Base-by-base conservation (phyloP, 2,888 invertebrate species). In the Himalopsyche anomala region DNA sequence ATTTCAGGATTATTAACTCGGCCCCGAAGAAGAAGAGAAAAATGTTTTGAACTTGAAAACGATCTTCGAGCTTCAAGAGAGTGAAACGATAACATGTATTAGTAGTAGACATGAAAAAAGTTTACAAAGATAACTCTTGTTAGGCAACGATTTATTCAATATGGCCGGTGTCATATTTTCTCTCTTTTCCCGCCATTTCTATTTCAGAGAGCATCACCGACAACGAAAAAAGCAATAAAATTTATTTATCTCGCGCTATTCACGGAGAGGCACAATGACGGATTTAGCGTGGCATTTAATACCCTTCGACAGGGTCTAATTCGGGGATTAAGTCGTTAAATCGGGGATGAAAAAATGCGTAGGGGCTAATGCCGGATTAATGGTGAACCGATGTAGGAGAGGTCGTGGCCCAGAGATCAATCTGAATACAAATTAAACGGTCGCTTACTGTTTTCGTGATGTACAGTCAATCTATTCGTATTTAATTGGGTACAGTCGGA, bases 181-280 rank as follows among this genome's bases (percentile, higher is more conserved):
- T 62, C 15, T 19, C 19, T n/a, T 62, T 62, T 62, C 62, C 90
- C 98, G 92, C 91, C 95, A 5, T 19, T 62, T 62, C 28, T 62
- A 8, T 19, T 62, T 51, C n/a, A 17, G 56, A 56, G 56, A 11
- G 56, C n/a, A 56, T 56, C 56, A 9, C 17, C 19, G 45, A 15
- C 62, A 19, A 19, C 19, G 9, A 62, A 62, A 62, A 62, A 62
- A 62, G 62, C 62, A 62, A 62, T 62, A 19, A n/a, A 62, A 62
- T 62, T 19, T 51, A 51, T 51, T 51, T 62, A 62, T 62, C 62
- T 19, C 62, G 19, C 62, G 19, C 62, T 62, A 62, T 62, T 62
- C 62, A 62, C 62, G 19, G 62, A 19, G 62, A 3, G 28, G 62
- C 62, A 62, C 62, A 62, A 19, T 62, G 62, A 19, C 62, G 62